Conservation (phyloP, 2,888 invertebrate species). For the Drosophila paranaensis region DNA sequence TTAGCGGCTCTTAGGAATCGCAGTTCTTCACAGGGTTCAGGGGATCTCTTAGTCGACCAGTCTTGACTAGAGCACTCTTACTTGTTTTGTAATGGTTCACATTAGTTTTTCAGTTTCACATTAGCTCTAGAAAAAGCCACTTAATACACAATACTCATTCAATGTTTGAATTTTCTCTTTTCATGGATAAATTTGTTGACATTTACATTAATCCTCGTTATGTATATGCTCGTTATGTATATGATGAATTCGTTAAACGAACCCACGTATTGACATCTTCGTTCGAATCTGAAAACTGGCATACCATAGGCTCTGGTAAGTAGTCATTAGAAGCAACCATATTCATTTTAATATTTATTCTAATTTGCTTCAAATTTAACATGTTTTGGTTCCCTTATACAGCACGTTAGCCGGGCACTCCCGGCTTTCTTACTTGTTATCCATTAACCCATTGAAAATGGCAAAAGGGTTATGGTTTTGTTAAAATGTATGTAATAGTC, state of each 20-base stretch:
- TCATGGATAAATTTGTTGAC: slow-evolving; percentile 55
- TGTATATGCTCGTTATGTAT: slow-evolving; percentile 14
- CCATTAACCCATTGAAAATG: no score
- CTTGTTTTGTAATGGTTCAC: no score
- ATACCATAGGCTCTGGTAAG: slow-evolving; percentile 80
- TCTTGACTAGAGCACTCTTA: no score
- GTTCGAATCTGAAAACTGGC: slow-evolving; percentile 34
- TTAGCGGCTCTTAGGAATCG: no score
- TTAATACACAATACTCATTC: no score
- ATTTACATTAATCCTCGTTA: slow-evolving; percentile 23
- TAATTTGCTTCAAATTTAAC: slow-evolving; percentile 15
- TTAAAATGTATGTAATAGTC: no score
- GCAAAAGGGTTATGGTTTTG: no score
- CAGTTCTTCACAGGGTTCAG: no score
- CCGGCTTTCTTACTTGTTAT: no score
- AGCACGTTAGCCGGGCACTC: slow-evolving; percentile 12
- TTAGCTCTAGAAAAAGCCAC: no score
- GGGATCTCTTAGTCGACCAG: no score
- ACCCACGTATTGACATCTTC: slow-evolving; percentile 34
- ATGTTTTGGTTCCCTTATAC: slow-evolving; percentile 18
- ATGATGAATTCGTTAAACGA: slow-evolving; percentile 32
- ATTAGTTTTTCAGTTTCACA: no score
- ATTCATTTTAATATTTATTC: slow-evolving; percentile 11
- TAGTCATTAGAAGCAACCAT: slow-evolving; percentile 31
- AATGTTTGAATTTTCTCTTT: slow-evolving; percentile 1